phyloP scores from a whole-genome alignment of 2,113 vertebrate species.

The Prolemur simus region DNA sequence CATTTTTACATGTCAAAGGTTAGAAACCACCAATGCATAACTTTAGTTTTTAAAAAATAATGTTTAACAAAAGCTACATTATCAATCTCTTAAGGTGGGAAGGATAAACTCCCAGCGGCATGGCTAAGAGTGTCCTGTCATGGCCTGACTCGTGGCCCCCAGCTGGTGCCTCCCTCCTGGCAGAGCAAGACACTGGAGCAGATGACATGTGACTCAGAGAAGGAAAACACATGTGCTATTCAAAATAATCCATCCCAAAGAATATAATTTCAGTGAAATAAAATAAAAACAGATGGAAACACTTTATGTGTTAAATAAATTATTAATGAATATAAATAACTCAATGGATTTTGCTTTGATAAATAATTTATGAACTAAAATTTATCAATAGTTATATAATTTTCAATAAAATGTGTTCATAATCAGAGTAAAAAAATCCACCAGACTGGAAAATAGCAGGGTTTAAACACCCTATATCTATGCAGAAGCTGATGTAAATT shows the following conservation, averaged over 20 bases:
- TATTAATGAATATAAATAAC: background rate
- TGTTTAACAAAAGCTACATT: background rate
- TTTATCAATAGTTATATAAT: background rate
- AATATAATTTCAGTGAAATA: background rate
- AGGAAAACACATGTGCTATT: background rate
- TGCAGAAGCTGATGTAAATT: background rate
- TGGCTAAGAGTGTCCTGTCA: background rate
- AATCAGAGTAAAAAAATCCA: background rate
- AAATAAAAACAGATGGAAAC: background rate
- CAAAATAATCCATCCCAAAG: background rate
- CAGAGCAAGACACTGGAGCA: background rate
- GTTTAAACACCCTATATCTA: background rate
- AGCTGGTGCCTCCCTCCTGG: background rate
- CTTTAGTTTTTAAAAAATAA: background rate
- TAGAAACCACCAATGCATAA: background rate
- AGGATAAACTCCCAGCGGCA: background rate
- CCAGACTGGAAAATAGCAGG: background rate
- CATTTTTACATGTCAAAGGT: background rate
- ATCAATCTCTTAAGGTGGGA: background rate
- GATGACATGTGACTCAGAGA: background rate
- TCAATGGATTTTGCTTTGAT: background rate
- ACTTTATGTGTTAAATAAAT: background rate
- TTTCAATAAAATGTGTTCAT: background rate
- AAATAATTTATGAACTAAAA: background rate
- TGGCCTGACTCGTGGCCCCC: background rate